Evolutionary conservation across 2,113 vertebrate species (phyloP), one percentile per base, ranked within the genome.

Genomic region (Seriola quinqueradiata): DNA sequence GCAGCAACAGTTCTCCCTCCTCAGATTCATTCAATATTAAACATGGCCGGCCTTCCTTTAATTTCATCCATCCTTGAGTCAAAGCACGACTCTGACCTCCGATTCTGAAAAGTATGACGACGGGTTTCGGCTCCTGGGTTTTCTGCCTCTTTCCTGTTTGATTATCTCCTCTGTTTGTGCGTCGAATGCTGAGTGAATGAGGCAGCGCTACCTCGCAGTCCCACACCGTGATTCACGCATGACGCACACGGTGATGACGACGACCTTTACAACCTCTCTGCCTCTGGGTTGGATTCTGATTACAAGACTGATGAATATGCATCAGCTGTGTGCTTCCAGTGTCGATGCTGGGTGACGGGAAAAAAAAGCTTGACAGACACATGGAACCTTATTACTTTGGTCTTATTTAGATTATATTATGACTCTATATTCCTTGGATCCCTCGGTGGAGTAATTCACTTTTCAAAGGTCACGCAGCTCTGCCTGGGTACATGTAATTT

Each of bases 61-160:
- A 57, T 66, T 58, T 61, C 68, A 58, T 5, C 25, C 19, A 12
- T 44, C 68, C 40, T 23, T 1, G 54, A 85, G 69, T 85, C 77
- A 54, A 59, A 70, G 63, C 71, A 77, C 12, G 59, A 71, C 42
- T 64, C 59, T 42, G 78, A 88, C 89, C 78, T 75, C 54, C 36
- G 80, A 65, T 46, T 28, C 55, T 25, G 3, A 67, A 17, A 32
- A 36, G n/a, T 38, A 21, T 75, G 38, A 84, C 44, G 42, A 21
- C 54, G 71, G 70, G 34, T 74, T 73, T 65, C 28, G 21, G 84
- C 65, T 32, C 54, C 36, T 59, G 70, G 58, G 34, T 48, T 68
- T 1, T 0, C 14, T 1, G 54, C 70, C 32, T 58, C 40, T 38
- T 14, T 12, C 61, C 57, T n/a, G 8, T 61, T 78, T 55, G 28